phyloP scores from a whole-genome alignment of 2,888 invertebrate genomes.

The Ganaspis brasiliensis region DNA sequence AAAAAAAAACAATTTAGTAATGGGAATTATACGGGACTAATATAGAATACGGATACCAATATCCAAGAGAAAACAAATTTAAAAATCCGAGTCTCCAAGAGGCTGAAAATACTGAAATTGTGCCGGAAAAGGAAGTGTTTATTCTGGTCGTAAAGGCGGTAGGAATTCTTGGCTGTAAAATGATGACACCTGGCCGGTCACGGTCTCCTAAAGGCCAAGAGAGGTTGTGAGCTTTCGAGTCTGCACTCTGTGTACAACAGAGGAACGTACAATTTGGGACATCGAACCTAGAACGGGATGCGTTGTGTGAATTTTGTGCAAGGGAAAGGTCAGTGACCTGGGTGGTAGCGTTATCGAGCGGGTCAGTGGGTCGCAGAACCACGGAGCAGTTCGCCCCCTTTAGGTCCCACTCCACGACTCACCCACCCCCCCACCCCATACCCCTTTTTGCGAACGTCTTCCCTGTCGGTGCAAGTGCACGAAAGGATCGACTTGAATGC shows the following conservation, averaged over 20 bases:
- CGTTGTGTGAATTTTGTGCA: constrained; percentile 69
- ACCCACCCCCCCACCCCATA: constrained; percentile 72
- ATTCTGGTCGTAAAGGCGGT: not conserved
- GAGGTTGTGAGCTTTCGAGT: constrained; percentile 24
- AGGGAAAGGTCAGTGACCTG: constrained; percentile 79
- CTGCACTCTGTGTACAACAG: constrained; percentile 5
- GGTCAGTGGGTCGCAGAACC: constrained; percentile 86
- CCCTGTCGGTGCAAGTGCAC: constrained; percentile 76
- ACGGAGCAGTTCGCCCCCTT: constrained; percentile 81
- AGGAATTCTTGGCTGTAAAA: constrained; percentile 10
- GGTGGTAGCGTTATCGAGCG: constrained; percentile 80
- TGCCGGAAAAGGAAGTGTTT: not conserved
- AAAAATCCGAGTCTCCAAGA: not conserved
- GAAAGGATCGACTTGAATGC: constrained; percentile 64
- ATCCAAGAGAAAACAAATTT: not conserved
- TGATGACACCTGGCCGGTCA: constrained; percentile 20
- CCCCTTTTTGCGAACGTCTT: constrained; percentile 79
- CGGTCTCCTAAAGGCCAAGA: constrained; percentile 31
- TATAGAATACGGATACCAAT: too few relatives aligned
- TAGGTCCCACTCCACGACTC: constrained; percentile 53
- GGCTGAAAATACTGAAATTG: too few relatives aligned
- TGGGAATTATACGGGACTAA: too few relatives aligned
- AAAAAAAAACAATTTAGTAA: not conserved
- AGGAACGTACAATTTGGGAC: constrained; percentile 22
- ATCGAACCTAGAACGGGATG: constrained; percentile 39